Percentiles rank a stretch among this genome's conserved stretches.
phyloP scores from a whole-genome alignment of 1,140 invertebrate species.

The Aradophagus sp. region DNA sequence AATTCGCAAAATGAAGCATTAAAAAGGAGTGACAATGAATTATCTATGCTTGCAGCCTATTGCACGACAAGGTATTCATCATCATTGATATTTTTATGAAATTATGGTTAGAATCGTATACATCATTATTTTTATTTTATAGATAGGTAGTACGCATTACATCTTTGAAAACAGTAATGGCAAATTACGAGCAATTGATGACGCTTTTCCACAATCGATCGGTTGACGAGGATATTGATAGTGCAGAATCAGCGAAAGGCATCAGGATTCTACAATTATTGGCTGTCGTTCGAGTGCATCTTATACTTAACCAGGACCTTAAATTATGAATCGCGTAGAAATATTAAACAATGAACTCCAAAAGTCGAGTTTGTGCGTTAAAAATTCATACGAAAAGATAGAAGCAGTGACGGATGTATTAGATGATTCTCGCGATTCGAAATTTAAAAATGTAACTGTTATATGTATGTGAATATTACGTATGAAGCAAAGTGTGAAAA shows the following conservation, averaged over 20 bases:
- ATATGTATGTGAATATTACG: too few relatives aligned
- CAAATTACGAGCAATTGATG: constrained; percentile 25
- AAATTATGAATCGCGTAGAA: constrained; percentile 24
- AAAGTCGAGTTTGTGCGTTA: constrained; percentile 20
- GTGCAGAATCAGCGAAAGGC: constrained; percentile 31
- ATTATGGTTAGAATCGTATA: background rate
- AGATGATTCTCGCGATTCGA: constrained; percentile 28
- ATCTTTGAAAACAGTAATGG: constrained; percentile 24
- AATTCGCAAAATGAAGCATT: constrained; percentile 16
- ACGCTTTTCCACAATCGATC: constrained; percentile 18
- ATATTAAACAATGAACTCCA: constrained; percentile 42
- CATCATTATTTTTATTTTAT: constrained; percentile 11
- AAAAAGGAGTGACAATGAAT: constrained; percentile 5
- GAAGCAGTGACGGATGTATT: constrained; percentile 24
- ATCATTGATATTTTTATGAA: background rate
- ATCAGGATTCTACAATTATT: constrained; percentile 23
- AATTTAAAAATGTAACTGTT: too few relatives aligned
- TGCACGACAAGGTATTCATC: constrained; percentile 21
- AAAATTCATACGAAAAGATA: constrained; percentile 33
- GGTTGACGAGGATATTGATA: constrained; percentile 17
- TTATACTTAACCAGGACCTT: constrained; percentile 30
- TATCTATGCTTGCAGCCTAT: constrained; percentile 22
- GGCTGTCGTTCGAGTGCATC: constrained; percentile 30
- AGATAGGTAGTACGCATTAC: constrained; percentile 40
- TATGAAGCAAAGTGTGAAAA: too few relatives aligned